Conservation (phyloP, 1,140 invertebrate species). For the Brachionus asplanchnoidis region DNA sequence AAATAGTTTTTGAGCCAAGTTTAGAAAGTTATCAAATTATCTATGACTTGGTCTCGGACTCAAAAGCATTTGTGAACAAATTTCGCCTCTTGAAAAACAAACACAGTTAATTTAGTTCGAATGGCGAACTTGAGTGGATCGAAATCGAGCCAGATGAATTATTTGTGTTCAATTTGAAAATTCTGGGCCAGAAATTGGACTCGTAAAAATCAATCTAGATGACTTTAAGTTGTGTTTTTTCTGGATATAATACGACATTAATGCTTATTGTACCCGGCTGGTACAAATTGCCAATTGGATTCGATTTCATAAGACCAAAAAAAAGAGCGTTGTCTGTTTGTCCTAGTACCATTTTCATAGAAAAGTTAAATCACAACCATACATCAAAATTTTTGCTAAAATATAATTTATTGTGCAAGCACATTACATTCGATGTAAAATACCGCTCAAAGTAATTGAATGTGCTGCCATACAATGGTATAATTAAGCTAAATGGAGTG, state of each 20-base stretch:
- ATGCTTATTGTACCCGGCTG: too few relatives aligned
- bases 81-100: background rate
- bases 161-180: background rate
- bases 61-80: background rate
- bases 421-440: background rate
- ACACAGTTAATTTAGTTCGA: background rate
- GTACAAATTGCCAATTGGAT: background rate
- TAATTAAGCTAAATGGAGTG: background rate
- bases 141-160: background rate
- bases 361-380: background rate
- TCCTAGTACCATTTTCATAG: background rate
- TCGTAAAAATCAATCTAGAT: background rate
- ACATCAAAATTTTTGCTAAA: background rate
- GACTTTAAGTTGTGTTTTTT: slow-evolving; percentile 10
- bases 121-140: background rate
- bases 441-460: background rate
- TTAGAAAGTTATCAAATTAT: background rate
- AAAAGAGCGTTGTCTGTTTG: background rate
- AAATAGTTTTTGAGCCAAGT: background rate
- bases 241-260: slow-evolving; percentile 20
- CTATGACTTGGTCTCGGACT: background rate
- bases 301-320: background rate
- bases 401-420: background rate
- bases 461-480: background rate
- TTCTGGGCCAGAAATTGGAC: background rate